Percentiles rank a stretch among this genome's conserved stretches.
These are phyloP conservation scores for Chloromyia formosa DNA, from an alignment of 2,888 invertebrate species.

Conservation along the genomic window DNA sequence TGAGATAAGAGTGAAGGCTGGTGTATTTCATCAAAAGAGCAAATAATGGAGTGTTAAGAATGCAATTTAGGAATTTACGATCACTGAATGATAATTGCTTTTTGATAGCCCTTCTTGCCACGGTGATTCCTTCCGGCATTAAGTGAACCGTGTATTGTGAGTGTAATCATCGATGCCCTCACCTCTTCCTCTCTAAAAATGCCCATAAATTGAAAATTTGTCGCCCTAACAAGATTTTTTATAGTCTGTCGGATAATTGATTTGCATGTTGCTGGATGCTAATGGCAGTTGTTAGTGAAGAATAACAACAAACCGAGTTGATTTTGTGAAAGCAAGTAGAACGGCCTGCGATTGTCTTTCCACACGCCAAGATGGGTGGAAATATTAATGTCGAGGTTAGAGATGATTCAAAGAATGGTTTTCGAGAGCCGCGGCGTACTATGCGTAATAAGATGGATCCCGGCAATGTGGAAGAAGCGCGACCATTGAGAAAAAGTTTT, in stretches of 20 bases:
- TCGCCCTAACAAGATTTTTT: slow-evolving; percentile 27
- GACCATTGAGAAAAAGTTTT: slow-evolving; percentile 24
- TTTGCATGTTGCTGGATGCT: slow-evolving; percentile 23
- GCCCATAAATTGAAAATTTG: slow-evolving; percentile 28
- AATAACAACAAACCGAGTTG: background rate
- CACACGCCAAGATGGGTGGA: slow-evolving; percentile 32
- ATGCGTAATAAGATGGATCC: background rate
- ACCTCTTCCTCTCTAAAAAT: background rate
- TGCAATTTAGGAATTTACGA: slow-evolving; percentile 28
- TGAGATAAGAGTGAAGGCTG: too few relatives aligned
- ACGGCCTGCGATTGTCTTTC: too few relatives aligned
- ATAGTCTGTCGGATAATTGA: background rate
- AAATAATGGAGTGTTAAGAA: slow-evolving; percentile 21
- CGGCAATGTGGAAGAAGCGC: slow-evolving; percentile 31
- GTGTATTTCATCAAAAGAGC: too few relatives aligned
- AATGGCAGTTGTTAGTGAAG: slow-evolving; percentile 18
- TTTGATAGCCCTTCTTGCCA: background rate
- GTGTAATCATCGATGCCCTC: too few relatives aligned
- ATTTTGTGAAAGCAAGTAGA: background rate
- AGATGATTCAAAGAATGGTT: slow-evolving; percentile 36
- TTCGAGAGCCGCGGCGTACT: slow-evolving; percentile 14
- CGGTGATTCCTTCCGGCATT: background rate
- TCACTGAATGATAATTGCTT: slow-evolving; percentile 8
- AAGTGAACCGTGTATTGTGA: background rate
- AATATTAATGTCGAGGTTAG: background rate